Base-by-base conservation (phyloP, 2,113 vertebrate species). In the Xenopus laevis region DNA sequence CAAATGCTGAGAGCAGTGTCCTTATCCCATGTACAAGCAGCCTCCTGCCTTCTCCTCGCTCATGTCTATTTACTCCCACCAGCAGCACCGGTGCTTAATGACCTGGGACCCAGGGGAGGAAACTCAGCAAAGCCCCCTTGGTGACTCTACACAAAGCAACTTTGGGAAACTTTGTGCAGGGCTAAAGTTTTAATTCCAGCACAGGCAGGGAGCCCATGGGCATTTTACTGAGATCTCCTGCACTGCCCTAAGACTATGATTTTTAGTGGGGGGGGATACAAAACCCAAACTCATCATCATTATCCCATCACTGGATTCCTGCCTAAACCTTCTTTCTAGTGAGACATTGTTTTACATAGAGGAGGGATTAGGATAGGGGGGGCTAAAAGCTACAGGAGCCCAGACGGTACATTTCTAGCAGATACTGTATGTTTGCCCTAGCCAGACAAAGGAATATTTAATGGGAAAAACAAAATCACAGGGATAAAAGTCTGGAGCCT, bases 21-120 rank as follows among this genome's bases (percentile, higher is more conserved):
- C 53, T 59, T 17, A 67, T 52, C 55, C 64, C 63, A 47, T 27
- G 23, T 27, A 53, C 44, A 61, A 46, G 17, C 53, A 20, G 52
- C 55, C 72, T 78, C 77, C 58, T 75, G 72, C 23, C 30, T 58
- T 77, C 67, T 76, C 73, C 63, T 67, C 65, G 78, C 73, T 79
- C 68, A 77, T 70, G 55, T 30, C 45, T 68, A 61, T 50, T 40
- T 52, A 33, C 33, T 75, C 72, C 33, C 58, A 60, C 21, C 72
- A 62, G 45, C 40, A 45, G 30, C 50, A 60, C 33, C 16, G 61
- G 65, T 44, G 72, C 55, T 75, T 62, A 75, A 60, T 75, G 72
- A 53, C 30, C 44, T 61, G 57, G 40, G 23, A 61, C 30, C 21
- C 20, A 47, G 72, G 53, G 53, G 23, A 27, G 23, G 23, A 27